Percentiles rank a stretch among this genome's conserved stretches.
Evolutionary conservation across 2,113 vertebrate species (phyloP).

Genomic region (Zapornia atra): DNA sequence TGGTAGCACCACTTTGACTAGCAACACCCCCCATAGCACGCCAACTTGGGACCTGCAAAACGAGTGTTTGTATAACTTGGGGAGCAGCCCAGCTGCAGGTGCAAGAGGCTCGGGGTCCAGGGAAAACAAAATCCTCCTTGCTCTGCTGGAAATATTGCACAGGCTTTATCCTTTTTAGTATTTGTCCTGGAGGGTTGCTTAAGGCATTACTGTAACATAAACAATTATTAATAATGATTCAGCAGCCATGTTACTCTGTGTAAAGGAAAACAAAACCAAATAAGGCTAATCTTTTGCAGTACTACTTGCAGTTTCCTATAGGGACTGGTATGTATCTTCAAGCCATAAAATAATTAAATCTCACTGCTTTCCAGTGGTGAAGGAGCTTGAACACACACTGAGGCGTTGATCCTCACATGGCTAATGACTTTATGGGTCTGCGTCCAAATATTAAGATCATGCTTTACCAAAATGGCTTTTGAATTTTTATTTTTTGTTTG

Average conservation of each 20-base stretch:
- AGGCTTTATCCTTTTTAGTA: not conserved
- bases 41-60: not conserved
- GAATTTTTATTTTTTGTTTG: not conserved
- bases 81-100: not conserved
- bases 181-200: conserved; percentile 26
- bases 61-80: not conserved
- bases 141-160: not conserved
- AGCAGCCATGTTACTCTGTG: not conserved
- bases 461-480: not conserved
- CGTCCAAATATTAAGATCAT: not conserved
- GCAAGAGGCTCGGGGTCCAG: not conserved
- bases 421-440: not conserved
- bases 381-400: not conserved
- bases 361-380: not conserved
- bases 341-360: conserved; percentile 5
- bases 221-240: conserved; percentile 39
- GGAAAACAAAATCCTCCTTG: not conserved
- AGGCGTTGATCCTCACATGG: not conserved
- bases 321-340: not conserved
- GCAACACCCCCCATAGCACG: not conserved
- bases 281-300: conserved; percentile 11
- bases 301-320: not conserved
- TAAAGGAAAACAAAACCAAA: conserved; percentile 45
- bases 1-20: not conserved
- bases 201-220: not conserved